Conservation (phyloP, 1,140 invertebrate species). For the Uloborus diversus region DNA sequence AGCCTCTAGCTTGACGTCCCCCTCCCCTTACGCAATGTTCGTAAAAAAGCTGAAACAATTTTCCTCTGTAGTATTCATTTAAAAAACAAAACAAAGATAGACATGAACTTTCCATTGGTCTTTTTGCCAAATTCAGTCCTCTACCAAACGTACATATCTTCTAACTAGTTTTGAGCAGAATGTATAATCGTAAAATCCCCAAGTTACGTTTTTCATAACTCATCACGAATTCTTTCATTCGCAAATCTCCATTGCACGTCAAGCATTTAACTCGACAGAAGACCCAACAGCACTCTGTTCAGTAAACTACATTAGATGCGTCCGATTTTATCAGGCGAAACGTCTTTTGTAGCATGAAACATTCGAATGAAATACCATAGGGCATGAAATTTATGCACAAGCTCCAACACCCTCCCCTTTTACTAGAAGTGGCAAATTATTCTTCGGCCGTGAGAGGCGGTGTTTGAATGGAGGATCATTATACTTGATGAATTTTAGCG, state of each 20-base stretch:
- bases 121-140: neutral
- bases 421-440: neutral
- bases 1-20: no score
- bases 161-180: neutral
- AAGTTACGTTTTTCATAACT: neutral
- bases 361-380: conserved; percentile 19
- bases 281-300: neutral
- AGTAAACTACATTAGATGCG: neutral
- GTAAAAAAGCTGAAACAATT: no score
- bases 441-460: neutral
- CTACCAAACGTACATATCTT: neutral
- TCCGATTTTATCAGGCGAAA: neutral
- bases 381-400: conserved; percentile 36
- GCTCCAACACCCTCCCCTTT: neutral
- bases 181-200: neutral
- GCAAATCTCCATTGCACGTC: no score
- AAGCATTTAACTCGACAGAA: neutral
- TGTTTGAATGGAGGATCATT: neutral
- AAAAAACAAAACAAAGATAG: no score
- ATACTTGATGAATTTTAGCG: no score
- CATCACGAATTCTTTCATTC: neutral
- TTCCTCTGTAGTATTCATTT: no score
- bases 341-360: neutral
- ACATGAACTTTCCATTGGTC: no score
- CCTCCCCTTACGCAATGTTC: no score